Conservation (phyloP, 2,797 vertebrate species). For the Moxostoma hubbsi region DNA sequence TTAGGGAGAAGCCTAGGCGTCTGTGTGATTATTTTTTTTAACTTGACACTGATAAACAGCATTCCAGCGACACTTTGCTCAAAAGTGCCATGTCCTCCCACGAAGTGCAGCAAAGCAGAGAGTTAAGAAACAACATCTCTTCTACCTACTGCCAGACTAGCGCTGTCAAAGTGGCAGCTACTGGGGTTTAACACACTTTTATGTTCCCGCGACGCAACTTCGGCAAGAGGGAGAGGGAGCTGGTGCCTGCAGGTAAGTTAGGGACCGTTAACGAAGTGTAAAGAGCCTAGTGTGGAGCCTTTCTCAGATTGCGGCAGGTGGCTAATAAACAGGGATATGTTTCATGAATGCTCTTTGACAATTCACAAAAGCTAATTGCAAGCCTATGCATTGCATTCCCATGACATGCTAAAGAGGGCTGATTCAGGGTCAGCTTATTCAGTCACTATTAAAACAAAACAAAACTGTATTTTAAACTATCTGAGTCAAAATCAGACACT, state of each 20-base stretch:
- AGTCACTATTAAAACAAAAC: neutral
- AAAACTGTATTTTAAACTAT: constrained; percentile 7
- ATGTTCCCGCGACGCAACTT: constrained; percentile 38
- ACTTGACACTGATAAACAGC: constrained; percentile 57
- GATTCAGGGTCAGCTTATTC: neutral
- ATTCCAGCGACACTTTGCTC: constrained; percentile 45
- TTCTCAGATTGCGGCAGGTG: constrained; percentile 20
- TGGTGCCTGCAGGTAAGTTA: constrained; percentile 40
- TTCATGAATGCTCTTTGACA: constrained; percentile 25
- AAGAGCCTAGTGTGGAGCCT: constrained; percentile 34
- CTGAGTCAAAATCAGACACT: constrained; percentile 12
- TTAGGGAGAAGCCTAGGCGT: constrained; percentile 35
- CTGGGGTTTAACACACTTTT: constrained; percentile 52
- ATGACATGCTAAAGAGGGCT: neutral
- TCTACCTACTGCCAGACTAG: constrained; percentile 48
- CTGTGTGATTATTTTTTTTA: constrained; percentile 51
- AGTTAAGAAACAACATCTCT: constrained; percentile 54
- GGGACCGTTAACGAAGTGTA: constrained; percentile 11
- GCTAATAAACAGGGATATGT: constrained; percentile 28
- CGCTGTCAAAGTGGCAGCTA: constrained; percentile 51
- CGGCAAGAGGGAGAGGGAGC: constrained; percentile 20
- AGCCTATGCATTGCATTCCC: neutral
- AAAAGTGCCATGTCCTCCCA: constrained; percentile 57
- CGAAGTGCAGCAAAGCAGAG: constrained; percentile 52
- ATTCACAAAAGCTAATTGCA: constrained; percentile 14